Evolutionary conservation across 2,113 vertebrate species (phyloP).

Genomic region (Trochalopteron elliotii): DNA sequence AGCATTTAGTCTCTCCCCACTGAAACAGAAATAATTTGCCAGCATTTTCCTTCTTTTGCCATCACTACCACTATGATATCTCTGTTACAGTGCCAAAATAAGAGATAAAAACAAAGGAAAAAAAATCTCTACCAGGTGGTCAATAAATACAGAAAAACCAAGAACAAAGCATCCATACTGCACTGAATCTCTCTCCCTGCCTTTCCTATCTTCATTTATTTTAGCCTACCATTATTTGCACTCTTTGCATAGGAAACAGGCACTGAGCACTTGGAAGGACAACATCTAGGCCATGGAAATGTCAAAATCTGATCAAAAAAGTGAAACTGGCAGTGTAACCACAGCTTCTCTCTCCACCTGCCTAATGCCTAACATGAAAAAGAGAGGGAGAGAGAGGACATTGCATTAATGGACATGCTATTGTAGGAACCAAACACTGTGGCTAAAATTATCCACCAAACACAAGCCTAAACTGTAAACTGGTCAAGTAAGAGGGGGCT

Average conservation of each 20-base stretch:
- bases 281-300: not conserved
- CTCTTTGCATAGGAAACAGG: not conserved
- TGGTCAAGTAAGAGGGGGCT: slow-evolving; percentile 30
- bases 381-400: not conserved
- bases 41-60: not conserved
- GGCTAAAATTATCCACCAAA: not conserved
- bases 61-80: not conserved
- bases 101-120: not conserved
- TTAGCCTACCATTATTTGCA: not conserved
- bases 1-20: not conserved
- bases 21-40: not conserved
- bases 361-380: not conserved
- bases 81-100: not conserved
- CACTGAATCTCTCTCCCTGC: not conserved
- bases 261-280: not conserved
- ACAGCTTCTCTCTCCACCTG: not conserved
- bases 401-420: not conserved
- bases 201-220: not conserved
- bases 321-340: not conserved
- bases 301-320: not conserved
- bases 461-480: slow-evolving; percentile 26
- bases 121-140: not conserved
- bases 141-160: not conserved
- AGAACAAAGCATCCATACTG: not conserved
- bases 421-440: not conserved